These are phyloP conservation scores for Harpegnathos saltator DNA, from an alignment of 1,140 invertebrate species.

Conservation along the genomic window DNA sequence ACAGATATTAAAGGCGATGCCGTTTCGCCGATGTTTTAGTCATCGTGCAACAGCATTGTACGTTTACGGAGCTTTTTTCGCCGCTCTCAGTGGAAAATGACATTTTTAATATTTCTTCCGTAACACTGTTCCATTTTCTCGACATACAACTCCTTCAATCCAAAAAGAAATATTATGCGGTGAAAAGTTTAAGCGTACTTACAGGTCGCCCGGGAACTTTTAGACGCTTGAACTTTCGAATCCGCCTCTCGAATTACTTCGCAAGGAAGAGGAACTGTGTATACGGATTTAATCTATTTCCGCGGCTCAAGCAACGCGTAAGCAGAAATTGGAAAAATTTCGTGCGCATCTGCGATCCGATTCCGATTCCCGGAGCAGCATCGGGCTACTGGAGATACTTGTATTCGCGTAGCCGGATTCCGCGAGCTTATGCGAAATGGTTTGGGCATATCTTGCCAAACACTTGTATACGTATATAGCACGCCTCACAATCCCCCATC, in stretches of 20 bases:
- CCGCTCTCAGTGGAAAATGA: background rate
- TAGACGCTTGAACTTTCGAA: conserved; percentile 66
- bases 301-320: background rate
- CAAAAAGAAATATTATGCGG: conserved; percentile 54
- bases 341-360: conserved; percentile 20
- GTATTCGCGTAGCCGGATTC: conserved; percentile 28
- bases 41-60: no score
- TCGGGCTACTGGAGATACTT: conserved; percentile 31
- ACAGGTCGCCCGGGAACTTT: conserved; percentile 61
- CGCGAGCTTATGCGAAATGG: conserved; percentile 26
- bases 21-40: no score
- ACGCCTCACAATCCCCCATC: no score
- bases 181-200: conserved; percentile 55
- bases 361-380: conserved; percentile 50
- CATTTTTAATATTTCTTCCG: conserved; percentile 33
- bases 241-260: conserved; percentile 62
- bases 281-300: conserved; percentile 66
- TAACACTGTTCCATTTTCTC: conserved; percentile 2
- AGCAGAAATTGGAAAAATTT: conserved; percentile 28
- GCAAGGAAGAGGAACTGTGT: conserved; percentile 20
- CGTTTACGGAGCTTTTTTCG: background rate
- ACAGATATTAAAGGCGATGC: no score
- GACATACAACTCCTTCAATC: background rate
- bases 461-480: background rate
- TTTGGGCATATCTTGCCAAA: conserved; percentile 29